Conservation (phyloP, 2,888 invertebrate genomes). For the Oasisia sp. region DNA sequence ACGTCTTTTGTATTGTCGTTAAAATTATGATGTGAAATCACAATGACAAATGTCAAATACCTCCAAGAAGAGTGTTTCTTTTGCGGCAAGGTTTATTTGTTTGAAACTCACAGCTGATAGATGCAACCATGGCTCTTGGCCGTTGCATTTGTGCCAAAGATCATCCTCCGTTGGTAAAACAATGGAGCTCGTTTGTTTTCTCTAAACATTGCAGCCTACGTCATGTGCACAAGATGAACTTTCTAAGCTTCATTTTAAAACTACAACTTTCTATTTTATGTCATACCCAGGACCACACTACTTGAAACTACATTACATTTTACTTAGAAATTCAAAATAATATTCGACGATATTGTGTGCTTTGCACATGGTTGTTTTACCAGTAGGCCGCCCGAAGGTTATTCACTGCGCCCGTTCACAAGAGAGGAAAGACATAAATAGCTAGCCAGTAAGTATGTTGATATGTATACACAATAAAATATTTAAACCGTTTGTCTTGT, state of each 20-base stretch:
- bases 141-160: not conserved
- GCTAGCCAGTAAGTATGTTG: not conserved
- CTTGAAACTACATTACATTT: not conserved
- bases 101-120: not conserved
- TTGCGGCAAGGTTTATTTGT: not conserved
- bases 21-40: not conserved
- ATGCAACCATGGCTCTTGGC: not conserved
- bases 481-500: not conserved
- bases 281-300: not conserved
- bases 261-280: not conserved
- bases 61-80: not conserved
- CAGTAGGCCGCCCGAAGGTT: not conserved
- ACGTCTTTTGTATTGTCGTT: not conserved
- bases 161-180: not conserved
- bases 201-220: not conserved
- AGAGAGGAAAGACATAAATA: not conserved
- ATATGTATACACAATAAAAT: not conserved
- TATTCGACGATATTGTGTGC: not conserved
- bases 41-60: not conserved
- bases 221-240: not conserved
- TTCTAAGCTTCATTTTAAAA: not conserved
- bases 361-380: not conserved
- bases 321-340: not conserved
- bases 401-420: not conserved
- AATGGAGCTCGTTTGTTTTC: not conserved